Conservation (phyloP, 2,797 vertebrate species). For the Falco berigora region DNA sequence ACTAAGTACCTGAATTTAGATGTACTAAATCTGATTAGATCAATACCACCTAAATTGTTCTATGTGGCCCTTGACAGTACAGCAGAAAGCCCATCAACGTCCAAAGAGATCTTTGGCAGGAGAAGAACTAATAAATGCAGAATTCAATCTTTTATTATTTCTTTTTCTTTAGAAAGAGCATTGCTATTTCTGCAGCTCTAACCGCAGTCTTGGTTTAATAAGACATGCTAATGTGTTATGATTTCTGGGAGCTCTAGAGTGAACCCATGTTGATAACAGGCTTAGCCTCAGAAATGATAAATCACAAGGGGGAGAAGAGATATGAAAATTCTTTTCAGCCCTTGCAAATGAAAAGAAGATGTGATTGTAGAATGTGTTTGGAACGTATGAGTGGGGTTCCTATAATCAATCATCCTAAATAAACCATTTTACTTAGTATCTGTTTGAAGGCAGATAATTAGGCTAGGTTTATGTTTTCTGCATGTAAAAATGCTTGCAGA, state of each 20-base stretch:
- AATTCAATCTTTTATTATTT: slow-evolving; percentile 10
- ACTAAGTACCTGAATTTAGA: neutral
- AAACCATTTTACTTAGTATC: slow-evolving; percentile 70
- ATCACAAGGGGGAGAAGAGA: slow-evolving; percentile 67
- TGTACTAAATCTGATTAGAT: neutral
- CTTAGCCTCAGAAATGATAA: slow-evolving; percentile 72
- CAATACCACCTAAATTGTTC: slow-evolving; percentile 3
- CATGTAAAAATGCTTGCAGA: neutral
- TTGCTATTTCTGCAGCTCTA: slow-evolving; percentile 43
- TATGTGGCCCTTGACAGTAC: neutral
- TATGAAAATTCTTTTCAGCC: slow-evolving; percentile 73
- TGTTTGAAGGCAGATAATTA: slow-evolving; percentile 44
- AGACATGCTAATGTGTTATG: slow-evolving; percentile 71
- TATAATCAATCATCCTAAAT: slow-evolving; percentile 73
- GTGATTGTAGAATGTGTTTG: slow-evolving; percentile 67
- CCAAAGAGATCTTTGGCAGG: neutral
- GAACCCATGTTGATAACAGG: slow-evolving; percentile 71
- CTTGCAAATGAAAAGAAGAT: slow-evolving; percentile 74
- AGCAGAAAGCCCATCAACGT: neutral
- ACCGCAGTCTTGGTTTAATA: slow-evolving; percentile 71
- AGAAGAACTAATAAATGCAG: slow-evolving; percentile 22
- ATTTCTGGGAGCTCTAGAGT: slow-evolving; percentile 67
- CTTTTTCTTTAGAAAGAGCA: slow-evolving; percentile 9
- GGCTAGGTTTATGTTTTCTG: neutral
- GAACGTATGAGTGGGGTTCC: slow-evolving; percentile 60